Conservation (phyloP, 2,113 vertebrate species). For the Anarrhichthys ocellatus region DNA sequence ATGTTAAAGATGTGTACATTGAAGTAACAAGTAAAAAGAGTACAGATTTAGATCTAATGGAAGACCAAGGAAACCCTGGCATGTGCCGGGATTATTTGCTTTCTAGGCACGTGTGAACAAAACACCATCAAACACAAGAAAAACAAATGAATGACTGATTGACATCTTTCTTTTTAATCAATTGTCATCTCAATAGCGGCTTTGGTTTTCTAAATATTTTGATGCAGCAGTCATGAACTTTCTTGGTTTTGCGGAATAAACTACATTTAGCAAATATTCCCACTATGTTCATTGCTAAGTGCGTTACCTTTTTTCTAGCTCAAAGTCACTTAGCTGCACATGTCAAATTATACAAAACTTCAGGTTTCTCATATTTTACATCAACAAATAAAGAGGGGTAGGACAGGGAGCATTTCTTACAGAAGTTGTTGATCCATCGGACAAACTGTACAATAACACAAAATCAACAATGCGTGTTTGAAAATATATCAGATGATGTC, state of each 20-base stretch:
- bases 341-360: conserved; percentile 73
- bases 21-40: neutral
- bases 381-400: conserved; percentile 60
- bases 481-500: conserved; percentile 45
- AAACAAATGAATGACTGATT: conserved; percentile 34
- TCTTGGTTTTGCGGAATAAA: conserved; percentile 43
- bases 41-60: neutral
- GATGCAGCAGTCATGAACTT: conserved; percentile 52
- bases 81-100: conserved; percentile 39
- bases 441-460: conserved; percentile 74
- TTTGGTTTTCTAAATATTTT: conserved; percentile 68
- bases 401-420: conserved; percentile 35
- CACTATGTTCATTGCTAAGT: conserved; percentile 51
- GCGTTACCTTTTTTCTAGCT: conserved; percentile 47
- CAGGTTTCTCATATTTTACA: conserved; percentile 69
- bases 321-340: conserved; percentile 63
- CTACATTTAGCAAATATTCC: conserved; percentile 63
- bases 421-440: conserved; percentile 37
- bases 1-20: neutral
- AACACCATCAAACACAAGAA: conserved; percentile 12
- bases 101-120: conserved; percentile 16
- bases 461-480: conserved; percentile 34
- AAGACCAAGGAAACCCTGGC: conserved; percentile 1
- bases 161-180: conserved; percentile 61
- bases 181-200: conserved; percentile 49